Base-by-base conservation (phyloP, 2,113 vertebrate genomes). In the Thalassoma bifasciatum region DNA sequence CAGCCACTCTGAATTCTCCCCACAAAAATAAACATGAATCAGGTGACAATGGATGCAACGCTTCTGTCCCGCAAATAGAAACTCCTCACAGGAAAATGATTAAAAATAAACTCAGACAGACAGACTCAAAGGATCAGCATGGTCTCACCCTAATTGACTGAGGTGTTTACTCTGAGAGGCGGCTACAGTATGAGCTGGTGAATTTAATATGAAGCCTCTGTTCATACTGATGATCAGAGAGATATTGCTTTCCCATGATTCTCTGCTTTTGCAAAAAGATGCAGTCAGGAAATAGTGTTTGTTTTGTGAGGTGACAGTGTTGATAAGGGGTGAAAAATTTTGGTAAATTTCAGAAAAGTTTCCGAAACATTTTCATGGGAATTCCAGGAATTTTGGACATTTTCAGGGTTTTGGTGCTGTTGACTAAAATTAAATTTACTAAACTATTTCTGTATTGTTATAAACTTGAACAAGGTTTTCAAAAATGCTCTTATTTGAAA, bases 21-120 rank as follows among this genome's bases (percentile, higher is more conserved):
- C 19, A 16, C 19, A 17, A 66, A 40, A 51, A 46, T 12, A 26
- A 65, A 50, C 24, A 36, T 1, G 63, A 26, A 66, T 42, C 19
- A 30, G 38, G 2, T 38, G 10, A 42, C 77, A 30, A 74, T 1
- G 1, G 54, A 52, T 23, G 37, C 23, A 59, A 66, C 37, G 24
- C 1, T 42, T 51, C 36, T 52, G 52, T 14, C 10, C 73, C 70
- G 50, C 34, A 79, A 80, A 87, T 72, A 84, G 77, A 84, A 64
- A 70, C 40, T 65, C 67, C 58, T 80, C 5, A 51, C 16, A 62
- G 49, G 26, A 10, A 77, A 74, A 60, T 24, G 60, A 70, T 68
- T 74, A 76, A 76, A 85, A 77, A 83, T 65, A 83, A 66, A 73
- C 52, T 6, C 66, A 71, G 62, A 50, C 64, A n/a, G 42, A 58